Percentiles rank a stretch among this genome's conserved stretches.
Conservation (phyloP, 2,113 vertebrate genomes). For the Parotia lawesii region DNA sequence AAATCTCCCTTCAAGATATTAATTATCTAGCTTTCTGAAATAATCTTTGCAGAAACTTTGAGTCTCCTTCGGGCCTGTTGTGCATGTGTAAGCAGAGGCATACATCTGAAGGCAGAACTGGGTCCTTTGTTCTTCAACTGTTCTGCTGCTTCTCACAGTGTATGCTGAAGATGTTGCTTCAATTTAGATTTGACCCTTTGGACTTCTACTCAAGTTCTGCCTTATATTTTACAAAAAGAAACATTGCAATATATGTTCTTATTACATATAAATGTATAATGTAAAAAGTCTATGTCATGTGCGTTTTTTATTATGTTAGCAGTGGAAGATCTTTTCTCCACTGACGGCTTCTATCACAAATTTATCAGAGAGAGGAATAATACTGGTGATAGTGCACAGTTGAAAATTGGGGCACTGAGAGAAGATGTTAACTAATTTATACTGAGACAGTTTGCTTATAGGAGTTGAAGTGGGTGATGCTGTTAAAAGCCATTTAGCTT, state of each 20-base stretch:
- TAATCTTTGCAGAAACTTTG: background rate
- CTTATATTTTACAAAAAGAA: background rate
- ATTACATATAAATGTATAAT: background rate
- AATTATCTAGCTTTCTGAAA: background rate
- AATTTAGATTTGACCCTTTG: background rate
- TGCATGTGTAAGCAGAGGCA: background rate
- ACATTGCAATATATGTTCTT: background rate
- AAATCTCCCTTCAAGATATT: background rate
- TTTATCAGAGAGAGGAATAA: background rate
- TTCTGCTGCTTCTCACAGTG: background rate
- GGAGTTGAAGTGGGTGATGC: background rate
- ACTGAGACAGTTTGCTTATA: background rate
- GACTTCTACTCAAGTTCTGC: background rate
- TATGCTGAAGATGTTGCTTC: background rate
- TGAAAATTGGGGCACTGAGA: background rate
- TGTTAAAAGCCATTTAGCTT: background rate
- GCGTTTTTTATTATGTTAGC: background rate
- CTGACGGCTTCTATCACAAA: background rate
- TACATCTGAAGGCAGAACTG: background rate
- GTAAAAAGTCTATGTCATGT: background rate
- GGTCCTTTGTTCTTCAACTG: background rate
- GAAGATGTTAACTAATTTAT: background rate
- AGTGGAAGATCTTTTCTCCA: background rate
- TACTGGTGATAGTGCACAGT: background rate
- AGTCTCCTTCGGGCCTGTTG: background rate